phyloP scores from a whole-genome alignment of 64 coral and sea anemone species.

The Porites lutea region DNA sequence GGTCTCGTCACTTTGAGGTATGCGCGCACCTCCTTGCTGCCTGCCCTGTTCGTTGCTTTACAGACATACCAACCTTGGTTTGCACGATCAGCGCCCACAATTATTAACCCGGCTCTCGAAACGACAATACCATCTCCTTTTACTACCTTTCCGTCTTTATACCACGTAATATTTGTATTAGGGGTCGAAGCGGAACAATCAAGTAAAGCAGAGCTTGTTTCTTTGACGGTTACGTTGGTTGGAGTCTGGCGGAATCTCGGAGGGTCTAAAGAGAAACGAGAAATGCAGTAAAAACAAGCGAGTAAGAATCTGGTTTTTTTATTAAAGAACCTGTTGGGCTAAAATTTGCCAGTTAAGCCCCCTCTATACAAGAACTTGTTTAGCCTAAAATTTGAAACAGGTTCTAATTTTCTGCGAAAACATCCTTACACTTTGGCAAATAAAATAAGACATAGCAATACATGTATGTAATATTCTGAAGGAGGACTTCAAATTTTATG shows the following conservation, averaged over 20 bases:
- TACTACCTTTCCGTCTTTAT: slow-evolving; percentile 66
- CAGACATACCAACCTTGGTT: slow-evolving; percentile 82
- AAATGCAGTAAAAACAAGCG: too few species aligned
- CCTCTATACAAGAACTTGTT: too few species aligned
- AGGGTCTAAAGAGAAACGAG: slow-evolving; percentile 35
- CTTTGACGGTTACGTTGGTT: slow-evolving; percentile 62
- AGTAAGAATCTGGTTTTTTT: too few species aligned
- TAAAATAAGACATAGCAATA: too few species aligned
- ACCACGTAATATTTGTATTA: slow-evolving; percentile 62
- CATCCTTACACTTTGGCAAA: too few species aligned
- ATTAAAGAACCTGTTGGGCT: too few species aligned
- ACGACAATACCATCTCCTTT: neutral
- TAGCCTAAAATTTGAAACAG: too few species aligned
- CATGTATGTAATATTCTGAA: too few species aligned
- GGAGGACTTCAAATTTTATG: too few species aligned
- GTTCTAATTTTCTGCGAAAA: too few species aligned
- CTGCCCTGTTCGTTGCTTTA: slow-evolving; percentile 63
- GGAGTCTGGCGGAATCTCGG: slow-evolving; percentile 60
- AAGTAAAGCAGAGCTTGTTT: neutral
- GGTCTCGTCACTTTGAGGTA: slow-evolving; percentile 53
- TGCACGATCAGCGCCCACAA: slow-evolving; percentile 21
- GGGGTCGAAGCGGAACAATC: slow-evolving; percentile 44
- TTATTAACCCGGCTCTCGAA: neutral
- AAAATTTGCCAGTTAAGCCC: too few species aligned
- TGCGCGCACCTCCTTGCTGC: slow-evolving; percentile 38